Evolutionary conservation across 2,888 invertebrate species (phyloP).

Genomic region (Papilio demoleus): DNA sequence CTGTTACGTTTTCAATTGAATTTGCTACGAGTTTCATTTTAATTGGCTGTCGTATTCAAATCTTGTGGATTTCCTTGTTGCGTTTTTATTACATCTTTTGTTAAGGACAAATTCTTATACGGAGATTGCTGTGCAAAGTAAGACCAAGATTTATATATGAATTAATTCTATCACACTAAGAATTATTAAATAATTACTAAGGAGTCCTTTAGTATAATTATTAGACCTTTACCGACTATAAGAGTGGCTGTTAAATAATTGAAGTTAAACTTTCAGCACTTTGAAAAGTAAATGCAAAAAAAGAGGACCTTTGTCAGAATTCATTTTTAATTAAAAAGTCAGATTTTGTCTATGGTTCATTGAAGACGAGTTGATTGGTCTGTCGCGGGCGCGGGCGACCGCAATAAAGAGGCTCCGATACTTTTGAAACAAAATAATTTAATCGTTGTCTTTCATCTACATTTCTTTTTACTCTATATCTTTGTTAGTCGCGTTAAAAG

Average conservation of each 20-base stretch:
- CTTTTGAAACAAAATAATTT: constrained; percentile 10
- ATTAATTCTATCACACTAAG: too few relatives aligned
- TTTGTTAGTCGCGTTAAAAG: not conserved
- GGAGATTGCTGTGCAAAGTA: too few relatives aligned
- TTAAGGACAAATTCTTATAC: not conserved
- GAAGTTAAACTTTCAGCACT: not conserved
- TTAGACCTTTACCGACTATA: not conserved
- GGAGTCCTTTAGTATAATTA: too few relatives aligned
- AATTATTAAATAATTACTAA: too few relatives aligned
- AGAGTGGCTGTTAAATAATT: not conserved
- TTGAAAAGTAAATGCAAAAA: too few relatives aligned
- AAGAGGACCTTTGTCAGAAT: not conserved
- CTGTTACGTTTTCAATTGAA: constrained; percentile 16
- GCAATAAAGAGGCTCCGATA: constrained; percentile 26
- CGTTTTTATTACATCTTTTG: not conserved
- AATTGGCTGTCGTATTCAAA: constrained; percentile 17
- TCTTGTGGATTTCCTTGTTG: not conserved
- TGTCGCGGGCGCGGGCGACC: constrained; percentile 10
- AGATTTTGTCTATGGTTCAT: constrained; percentile 27
- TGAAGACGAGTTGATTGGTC: constrained; percentile 34
- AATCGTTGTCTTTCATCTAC: constrained; percentile 25
- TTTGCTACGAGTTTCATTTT: constrained; percentile 20
- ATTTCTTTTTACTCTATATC: constrained; percentile 5
- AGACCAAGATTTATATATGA: too few relatives aligned
- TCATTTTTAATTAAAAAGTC: not conserved